Base-by-base conservation (phyloP, 2,888 invertebrate genomes). In the Melieria crassipennis region DNA sequence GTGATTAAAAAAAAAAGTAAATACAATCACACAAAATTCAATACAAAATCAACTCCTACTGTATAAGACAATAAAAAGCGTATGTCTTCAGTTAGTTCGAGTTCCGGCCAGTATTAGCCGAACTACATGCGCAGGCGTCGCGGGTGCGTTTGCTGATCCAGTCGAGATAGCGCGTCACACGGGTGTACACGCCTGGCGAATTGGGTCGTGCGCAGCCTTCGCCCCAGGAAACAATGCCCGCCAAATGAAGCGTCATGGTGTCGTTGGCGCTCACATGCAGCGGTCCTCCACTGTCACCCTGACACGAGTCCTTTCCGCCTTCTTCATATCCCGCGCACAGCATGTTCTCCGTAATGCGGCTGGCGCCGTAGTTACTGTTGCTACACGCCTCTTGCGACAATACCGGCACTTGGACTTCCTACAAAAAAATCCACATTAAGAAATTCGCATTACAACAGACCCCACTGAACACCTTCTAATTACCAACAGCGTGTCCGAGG, bases 121-220 rank as follows among this genome's bases (percentile, higher is more conserved):
- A 30, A 11, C 71, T 61, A 70, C 77, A 77, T 56, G 52, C 71
- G 82, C 93, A 93, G 1, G 91, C 90, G 75, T 92, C 92, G 52
- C 83, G 84, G 0, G 92, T 92, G 81, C 91, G 91, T 63, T 88
- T 88, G 75, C 87, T 87, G 58, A 93, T 89, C 93, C 93, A 93
- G 0, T 90, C 78, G 62, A 80, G 80, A 63, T 91, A 95, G 73
- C 93, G 89, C 84, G 93, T 93, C n/a, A 94, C 94, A 56, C 95
- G 88, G 0, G 92, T 89, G 83, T 95, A 95, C 4, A 95, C 94
- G 1, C 95, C 95, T 0, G 95, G 95, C 74, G 90, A 90, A 77
- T 92, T 91, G 0, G 92, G 90, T 78, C 85, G 79, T 30, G 87
- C 87, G 65, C 86, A 86, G 13, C 86, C 86, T 64, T 85, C 84